Evolutionary conservation across 2,888 invertebrate genomes (phyloP).

Genomic region (Drosophila subquinaria): DNA sequence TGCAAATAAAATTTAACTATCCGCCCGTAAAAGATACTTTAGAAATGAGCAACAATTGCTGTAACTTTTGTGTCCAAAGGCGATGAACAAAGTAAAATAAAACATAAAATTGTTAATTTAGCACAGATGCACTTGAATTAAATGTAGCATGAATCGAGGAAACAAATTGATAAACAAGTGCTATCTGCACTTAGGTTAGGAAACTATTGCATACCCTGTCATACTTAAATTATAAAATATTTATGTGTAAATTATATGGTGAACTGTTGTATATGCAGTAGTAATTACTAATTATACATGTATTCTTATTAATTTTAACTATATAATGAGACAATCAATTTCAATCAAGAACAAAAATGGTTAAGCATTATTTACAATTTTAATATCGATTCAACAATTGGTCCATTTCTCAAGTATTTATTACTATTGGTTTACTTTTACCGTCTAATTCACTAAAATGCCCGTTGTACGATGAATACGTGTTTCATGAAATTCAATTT

Average conservation of each 20-base stretch:
- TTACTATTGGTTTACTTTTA: too few relatives aligned
- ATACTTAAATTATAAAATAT: not conserved
- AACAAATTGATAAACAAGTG: constrained; percentile 24
- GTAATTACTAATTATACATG: not conserved
- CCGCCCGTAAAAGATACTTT: constrained; percentile 10
- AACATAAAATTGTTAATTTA: constrained; percentile 31
- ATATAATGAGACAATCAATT: too few relatives aligned
- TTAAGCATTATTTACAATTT: too few relatives aligned
- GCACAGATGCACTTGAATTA: constrained; percentile 35
- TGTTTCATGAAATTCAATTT: not conserved
- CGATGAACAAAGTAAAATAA: not conserved
- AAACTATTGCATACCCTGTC: constrained; percentile 3
- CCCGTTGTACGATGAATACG: not conserved
- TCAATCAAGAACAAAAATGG: too few relatives aligned
- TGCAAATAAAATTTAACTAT: constrained; percentile 38
- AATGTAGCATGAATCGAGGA: constrained; percentile 44
- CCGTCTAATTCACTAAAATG: too few relatives aligned
- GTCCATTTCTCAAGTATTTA: too few relatives aligned
- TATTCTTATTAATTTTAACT: not conserved
- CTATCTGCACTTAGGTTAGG: rapidly evolving
- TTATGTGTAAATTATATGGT: too few relatives aligned
- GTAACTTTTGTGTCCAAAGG: not conserved
- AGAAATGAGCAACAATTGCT: constrained; percentile 5
- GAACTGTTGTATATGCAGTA: too few relatives aligned
- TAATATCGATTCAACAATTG: too few relatives aligned